Percentiles rank a stretch among this genome's conserved stretches.
phyloP scores from a whole-genome alignment of 2,113 vertebrate genomes.

The Calyptommatus sinebrachiatus region DNA sequence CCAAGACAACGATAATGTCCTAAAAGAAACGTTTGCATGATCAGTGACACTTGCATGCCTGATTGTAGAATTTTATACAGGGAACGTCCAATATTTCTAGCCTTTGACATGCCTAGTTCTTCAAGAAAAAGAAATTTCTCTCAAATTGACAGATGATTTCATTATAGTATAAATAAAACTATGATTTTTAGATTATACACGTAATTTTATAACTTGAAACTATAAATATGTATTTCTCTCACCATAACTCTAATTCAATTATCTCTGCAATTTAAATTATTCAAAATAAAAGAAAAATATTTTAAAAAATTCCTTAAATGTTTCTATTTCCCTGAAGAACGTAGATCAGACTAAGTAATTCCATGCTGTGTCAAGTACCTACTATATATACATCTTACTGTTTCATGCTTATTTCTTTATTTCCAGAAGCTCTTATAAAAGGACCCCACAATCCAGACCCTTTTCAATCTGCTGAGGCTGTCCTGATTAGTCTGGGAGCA shows the following conservation, averaged over 20 bases:
- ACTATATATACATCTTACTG: not conserved
- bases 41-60: not conserved
- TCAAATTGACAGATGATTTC: not conserved
- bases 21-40: constrained; percentile 3
- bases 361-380: not conserved
- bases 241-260: not conserved
- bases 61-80: not conserved
- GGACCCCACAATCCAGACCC: no score
- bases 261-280: not conserved
- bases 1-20: not conserved
- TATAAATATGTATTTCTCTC: no score
- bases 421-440: not conserved
- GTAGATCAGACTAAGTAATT: not conserved
- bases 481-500: no score
- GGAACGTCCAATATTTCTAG: not conserved
- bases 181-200: not conserved
- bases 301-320: not conserved
- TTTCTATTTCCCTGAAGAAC: not conserved
- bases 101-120: not conserved
- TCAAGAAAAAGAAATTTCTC: not conserved
- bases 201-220: not conserved
- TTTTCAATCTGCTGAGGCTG: no score
- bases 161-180: no score
- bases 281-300: not conserved
- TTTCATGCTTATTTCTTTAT: not conserved